A percentile compares a stretch with the other conserved stretches of the same genome.
phyloP scores from a whole-genome alignment of 1,140 invertebrate genomes.

The Trichonephila clavata region DNA sequence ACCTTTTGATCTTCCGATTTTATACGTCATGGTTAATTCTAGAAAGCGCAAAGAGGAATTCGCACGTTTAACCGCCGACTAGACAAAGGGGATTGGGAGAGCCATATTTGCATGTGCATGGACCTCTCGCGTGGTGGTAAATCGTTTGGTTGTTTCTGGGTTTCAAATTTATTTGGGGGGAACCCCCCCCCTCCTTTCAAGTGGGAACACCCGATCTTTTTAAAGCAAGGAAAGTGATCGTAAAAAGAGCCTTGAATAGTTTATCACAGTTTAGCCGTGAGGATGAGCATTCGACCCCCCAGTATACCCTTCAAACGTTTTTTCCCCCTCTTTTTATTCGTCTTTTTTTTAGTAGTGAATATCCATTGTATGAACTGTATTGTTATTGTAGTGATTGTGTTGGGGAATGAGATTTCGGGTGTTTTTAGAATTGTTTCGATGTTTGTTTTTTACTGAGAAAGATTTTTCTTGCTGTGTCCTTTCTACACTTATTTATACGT shows the following conservation, averaged over 20 bases:
- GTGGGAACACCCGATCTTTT: conserved; percentile 18
- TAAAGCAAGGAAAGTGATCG: conserved; percentile 33
- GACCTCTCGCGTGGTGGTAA: conserved; percentile 30
- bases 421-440: no score
- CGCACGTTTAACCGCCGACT: background rate
- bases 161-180: conserved; percentile 44
- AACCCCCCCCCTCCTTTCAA: background rate
- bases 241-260: conserved; percentile 34
- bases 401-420: no score
- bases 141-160: conserved; percentile 16
- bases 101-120: conserved; percentile 65
- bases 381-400: no score
- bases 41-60: conserved; percentile 42
- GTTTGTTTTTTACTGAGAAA: no score
- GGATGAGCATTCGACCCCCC: background rate
- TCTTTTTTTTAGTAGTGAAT: background rate
- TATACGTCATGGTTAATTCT: conserved; percentile 65
- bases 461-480: no score
- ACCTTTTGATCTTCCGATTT: conserved; percentile 64
- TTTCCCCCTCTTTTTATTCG: background rate
- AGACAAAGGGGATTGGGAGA: conserved; percentile 43
- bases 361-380: background rate
- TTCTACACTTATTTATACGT: no score
- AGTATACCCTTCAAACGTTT: background rate
- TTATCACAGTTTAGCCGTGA: conserved; percentile 35